Evolutionary conservation across 2,797 vertebrate genomes (phyloP), one percentile per base, ranked within the genome.

Genomic region (Enteromius treurensis): DNA sequence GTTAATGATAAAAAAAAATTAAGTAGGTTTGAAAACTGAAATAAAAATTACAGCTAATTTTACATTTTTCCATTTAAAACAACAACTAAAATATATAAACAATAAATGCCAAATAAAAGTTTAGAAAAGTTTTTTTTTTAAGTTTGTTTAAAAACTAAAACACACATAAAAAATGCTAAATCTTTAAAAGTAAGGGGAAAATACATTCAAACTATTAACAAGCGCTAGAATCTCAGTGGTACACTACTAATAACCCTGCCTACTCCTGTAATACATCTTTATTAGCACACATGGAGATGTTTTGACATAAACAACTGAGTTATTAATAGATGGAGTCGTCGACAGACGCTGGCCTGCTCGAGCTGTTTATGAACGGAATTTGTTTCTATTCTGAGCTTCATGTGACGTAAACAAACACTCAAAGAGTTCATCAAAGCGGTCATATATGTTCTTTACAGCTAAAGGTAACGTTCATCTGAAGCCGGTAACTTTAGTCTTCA

Each of bases 291-390:
- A 32, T 64, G 6, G n/a, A n/a, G n/a, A n/a, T n/a, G n/a, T n/a
- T n/a, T n/a, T n/a, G n/a, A 64, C 75, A 64, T 21, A 42, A 64
- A 60, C 45, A 5, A 11, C 40, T 1, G 75, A 32, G 8, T 19
- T 82, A 65, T 75, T 75, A 5, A 75, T 75, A 32, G 60, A 75
- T 42, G 71, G 29, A 15, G n/a, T n/a, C n/a, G n/a, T n/a, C n/a
- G n/a, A n/a, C n/a, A n/a, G n/a, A n/a, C n/a, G n/a, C n/a, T n/a
- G n/a, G n/a, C n/a, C n/a, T n/a, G 40, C 40, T 47, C 11, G 0
- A 65, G 67, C 10, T 0, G 0, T 15, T 70, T 14, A 15, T 11
- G 40, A 65, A 21, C 21, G 17, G 32, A 67, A 74, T 23, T 13
- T 11, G n/a, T 37, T 81, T 53, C 70, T 51, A 9, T 73, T 0